A percentile compares a stretch with the other conserved stretches of the same genome.
These are phyloP conservation scores for Adelphocoris suturalis DNA, from an alignment of 2,888 invertebrate species.

Conservation along the genomic window DNA sequence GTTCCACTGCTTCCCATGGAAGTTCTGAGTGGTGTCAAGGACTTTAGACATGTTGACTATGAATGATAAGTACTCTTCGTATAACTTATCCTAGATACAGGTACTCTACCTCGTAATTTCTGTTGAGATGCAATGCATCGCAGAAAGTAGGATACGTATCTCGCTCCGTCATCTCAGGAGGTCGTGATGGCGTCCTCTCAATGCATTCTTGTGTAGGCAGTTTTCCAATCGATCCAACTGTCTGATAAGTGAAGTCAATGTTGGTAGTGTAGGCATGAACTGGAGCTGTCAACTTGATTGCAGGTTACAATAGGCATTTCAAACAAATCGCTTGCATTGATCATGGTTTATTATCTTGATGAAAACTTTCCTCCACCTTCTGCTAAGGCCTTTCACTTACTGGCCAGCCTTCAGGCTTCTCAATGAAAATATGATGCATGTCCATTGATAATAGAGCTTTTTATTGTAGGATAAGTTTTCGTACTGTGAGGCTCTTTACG, in stretches of 20 bases:
- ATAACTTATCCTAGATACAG: too few species aligned
- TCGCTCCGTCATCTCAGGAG: not conserved
- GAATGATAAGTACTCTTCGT: too few species aligned
- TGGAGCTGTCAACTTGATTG: not conserved
- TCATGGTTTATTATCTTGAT: not conserved
- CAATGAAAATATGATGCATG: too few species aligned
- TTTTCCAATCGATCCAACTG: not conserved
- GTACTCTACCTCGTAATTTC: too few species aligned
- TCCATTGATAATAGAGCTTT: too few species aligned
- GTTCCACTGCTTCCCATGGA: too few species aligned
- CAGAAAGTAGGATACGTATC: not conserved
- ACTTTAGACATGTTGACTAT: too few species aligned
- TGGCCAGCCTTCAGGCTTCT: too few species aligned
- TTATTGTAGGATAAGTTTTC: too few species aligned
- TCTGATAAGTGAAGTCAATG: constrained; percentile 3
- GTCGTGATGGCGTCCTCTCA: not conserved
- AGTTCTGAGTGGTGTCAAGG: too few species aligned
- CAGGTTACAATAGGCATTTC: not conserved
- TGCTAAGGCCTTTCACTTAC: too few species aligned
- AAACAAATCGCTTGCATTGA: not conserved
- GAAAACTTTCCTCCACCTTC: not conserved
- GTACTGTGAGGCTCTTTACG: too few species aligned
- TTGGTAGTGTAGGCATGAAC: not conserved
- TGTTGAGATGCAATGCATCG: not conserved
- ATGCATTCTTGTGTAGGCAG: constrained; percentile 2